Percentiles rank a stretch among this genome's conserved stretches.
Evolutionary conservation across 2,113 vertebrate genomes (phyloP).

Genomic region (Odontophorus gujanensis): DNA sequence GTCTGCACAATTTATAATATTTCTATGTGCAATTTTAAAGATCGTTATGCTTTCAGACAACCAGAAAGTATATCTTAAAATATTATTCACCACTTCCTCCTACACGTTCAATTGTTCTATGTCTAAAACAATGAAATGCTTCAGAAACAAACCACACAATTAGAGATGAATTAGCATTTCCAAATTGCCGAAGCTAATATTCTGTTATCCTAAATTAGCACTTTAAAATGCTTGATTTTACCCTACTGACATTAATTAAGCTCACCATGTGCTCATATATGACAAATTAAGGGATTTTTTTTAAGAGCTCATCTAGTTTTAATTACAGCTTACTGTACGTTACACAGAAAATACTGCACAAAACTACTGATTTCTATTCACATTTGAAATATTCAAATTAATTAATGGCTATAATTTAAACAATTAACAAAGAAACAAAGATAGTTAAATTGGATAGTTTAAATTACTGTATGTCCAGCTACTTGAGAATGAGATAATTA

Average conservation of each 20-base stretch:
- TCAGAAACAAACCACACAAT: conserved; percentile 19
- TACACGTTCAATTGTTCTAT: not conserved
- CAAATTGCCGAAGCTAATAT: not conserved
- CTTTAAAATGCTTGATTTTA: conserved; percentile 53
- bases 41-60: not conserved
- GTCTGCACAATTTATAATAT: not conserved
- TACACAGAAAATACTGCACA: conserved; percentile 31
- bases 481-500: conserved; percentile 49
- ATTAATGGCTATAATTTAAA: conserved; percentile 61
- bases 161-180: conserved; percentile 26
- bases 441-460: conserved; percentile 7
- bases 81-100: not conserved
- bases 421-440: conserved; percentile 51
- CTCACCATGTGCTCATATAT: conserved; percentile 7
- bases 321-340: conserved; percentile 38
- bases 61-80: not conserved
- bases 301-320: conserved; percentile 25
- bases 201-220: conserved; percentile 45
- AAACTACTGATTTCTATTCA: conserved; percentile 41
- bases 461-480: conserved; percentile 49
- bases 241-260: conserved; percentile 37
- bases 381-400: conserved; percentile 48
- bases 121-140: not conserved
- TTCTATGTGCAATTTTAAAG: not conserved
- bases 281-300: conserved; percentile 14